phyloP scores from a whole-genome alignment of 2,888 invertebrate genomes.

The Chorisops tibialis region DNA sequence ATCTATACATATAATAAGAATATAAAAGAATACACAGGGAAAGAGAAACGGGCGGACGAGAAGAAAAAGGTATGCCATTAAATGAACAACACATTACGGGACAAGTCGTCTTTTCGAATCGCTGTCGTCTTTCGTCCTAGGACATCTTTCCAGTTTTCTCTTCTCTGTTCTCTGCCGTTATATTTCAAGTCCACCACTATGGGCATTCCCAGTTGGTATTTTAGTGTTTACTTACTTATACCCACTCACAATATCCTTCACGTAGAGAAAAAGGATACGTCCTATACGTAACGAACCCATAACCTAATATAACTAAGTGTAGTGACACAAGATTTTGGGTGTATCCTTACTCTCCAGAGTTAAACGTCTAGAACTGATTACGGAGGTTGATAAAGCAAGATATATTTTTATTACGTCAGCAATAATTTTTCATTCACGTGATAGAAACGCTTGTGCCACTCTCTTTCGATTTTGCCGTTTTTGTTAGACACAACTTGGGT shows the following conservation, averaged over 20 bases:
- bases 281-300: neutral
- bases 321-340: neutral
- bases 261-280: neutral
- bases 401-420: constrained; percentile 25
- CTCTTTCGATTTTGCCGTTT: neutral
- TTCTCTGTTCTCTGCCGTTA: too few relatives aligned
- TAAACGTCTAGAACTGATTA: constrained; percentile 21
- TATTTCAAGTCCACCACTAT: too few relatives aligned
- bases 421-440: constrained; percentile 26
- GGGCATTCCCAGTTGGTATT: too few relatives aligned
- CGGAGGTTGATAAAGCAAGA: constrained; percentile 21
- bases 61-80: too few relatives aligned
- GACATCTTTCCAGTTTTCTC: too few relatives aligned
- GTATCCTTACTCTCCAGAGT: constrained; percentile 8
- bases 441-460: constrained; percentile 17
- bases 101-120: too few relatives aligned
- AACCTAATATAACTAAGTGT: neutral
- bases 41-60: too few relatives aligned
- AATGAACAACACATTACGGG: too few relatives aligned
- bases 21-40: too few relatives aligned
- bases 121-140: too few relatives aligned
- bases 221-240: too few relatives aligned
- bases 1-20: too few relatives aligned
- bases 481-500: neutral
- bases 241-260: neutral